Percentiles rank a stretch among this genome's conserved stretches.
Conservation (phyloP, 2,113 vertebrate genomes). For the Neomonachus schauinslandi region DNA sequence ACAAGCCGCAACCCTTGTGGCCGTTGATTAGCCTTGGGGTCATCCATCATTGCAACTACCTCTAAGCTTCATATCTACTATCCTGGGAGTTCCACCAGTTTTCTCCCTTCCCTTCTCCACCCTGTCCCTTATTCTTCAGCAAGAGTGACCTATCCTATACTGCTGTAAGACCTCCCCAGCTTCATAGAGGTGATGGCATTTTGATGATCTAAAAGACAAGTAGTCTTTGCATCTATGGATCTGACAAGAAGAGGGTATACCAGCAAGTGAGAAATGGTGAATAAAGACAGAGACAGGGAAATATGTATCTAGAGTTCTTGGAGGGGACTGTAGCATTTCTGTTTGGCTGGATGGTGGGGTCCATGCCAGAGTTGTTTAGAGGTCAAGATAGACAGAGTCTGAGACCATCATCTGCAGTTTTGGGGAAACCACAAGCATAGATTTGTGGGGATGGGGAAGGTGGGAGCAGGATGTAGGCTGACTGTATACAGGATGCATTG, state of each 20-base stretch:
- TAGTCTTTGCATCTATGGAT: neutral
- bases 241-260: neutral
- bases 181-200: neutral
- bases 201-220: neutral
- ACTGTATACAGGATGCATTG: neutral
- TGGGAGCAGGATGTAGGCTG: neutral
- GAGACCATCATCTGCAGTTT: neutral
- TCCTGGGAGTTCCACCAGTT: neutral
- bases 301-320: neutral
- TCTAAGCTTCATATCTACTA: neutral
- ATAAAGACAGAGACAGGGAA: neutral
- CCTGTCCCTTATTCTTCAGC: neutral
- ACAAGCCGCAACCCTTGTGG: neutral
- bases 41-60: neutral
- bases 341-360: neutral
- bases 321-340: neutral
- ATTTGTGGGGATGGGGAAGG: neutral
- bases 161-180: neutral
- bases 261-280: neutral
- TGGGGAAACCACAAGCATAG: neutral
- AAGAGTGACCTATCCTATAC: neutral
- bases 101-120: neutral
- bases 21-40: neutral
- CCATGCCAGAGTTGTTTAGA: neutral
- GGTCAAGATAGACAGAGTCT: neutral